Conservation (phyloP, 2,888 invertebrate species). For the Ochlodes sylvanus region DNA sequence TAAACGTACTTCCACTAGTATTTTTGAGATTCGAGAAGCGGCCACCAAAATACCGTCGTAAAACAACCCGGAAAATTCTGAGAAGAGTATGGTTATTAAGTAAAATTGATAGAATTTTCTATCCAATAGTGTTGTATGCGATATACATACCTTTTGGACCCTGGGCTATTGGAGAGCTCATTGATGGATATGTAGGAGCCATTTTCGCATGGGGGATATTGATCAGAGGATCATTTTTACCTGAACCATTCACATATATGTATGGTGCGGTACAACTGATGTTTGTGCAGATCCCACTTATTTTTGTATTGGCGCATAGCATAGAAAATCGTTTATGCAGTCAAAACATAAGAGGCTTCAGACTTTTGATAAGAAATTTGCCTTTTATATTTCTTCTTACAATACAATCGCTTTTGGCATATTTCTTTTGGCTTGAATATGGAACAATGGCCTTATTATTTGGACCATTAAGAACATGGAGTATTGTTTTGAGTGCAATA, state of each 20-base stretch:
- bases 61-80: constrained; percentile 73
- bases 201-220: constrained; percentile 96
- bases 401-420: constrained; percentile 87
- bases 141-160: constrained; percentile 92
- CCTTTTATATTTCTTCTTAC: constrained; percentile 85
- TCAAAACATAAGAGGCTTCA: constrained; percentile 56
- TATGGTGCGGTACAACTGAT: constrained; percentile 90
- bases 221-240: constrained; percentile 90
- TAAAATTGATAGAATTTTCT: constrained; percentile 90
- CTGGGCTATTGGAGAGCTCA: constrained; percentile 94
- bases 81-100: constrained; percentile 90
- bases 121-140: constrained; percentile 89
- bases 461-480: constrained; percentile 93
- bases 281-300: constrained; percentile 91
- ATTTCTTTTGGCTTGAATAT: constrained; percentile 93
- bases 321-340: constrained; percentile 84
- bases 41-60: constrained; percentile 81
- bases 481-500: constrained; percentile 87
- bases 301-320: constrained; percentile 88
- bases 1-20: constrained; percentile 88
- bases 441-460: constrained; percentile 90
- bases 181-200: constrained; percentile 91
- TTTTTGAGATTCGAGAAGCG: constrained; percentile 82
- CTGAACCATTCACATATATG: constrained; percentile 93
- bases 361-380: constrained; percentile 62